Base-by-base conservation (phyloP, 2,113 vertebrate genomes). In the Saimiri boliviensis region DNA sequence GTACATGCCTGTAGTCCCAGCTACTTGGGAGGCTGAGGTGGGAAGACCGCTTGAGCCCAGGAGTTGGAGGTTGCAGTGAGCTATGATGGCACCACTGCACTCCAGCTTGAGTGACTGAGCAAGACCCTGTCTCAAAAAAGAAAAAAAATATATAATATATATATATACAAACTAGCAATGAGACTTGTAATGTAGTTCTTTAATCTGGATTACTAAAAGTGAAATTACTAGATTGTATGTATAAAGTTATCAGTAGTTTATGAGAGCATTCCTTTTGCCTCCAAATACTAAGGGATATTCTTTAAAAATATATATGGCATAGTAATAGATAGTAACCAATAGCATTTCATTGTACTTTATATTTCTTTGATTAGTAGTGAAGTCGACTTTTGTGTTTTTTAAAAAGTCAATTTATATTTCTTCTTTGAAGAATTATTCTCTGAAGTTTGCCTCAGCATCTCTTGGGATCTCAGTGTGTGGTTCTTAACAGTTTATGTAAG, bases 401-500 rank as follows among this genome's bases (percentile, higher is more conserved):
- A 8, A 76, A 87, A 94, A 60, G 27, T 30, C 35, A 60, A 14
- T 83, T 84, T 92, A 2, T 88, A 23, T 92, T 94, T 85, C 8
- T 82, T 82, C 30, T 90, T 80, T 68, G 37, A 96, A 80, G 81
- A 93, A 56, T 68, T 93, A 23, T 88, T 96, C 56, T 87, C 80
- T 94, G 47, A 94, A 87, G 20, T 94, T 95, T 96, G 20, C 66
- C 71, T 49, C 40, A 66, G 25, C 74, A 84, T 95, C 37, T 93
- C 0, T 73, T 76, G 83, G 86, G 35, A 74, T 94, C 86, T 91
- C 70, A 87, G 40, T 81, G 73, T 81, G 73, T 73, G 94, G 68
- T 97, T 95, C 71, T 80, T 91, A 87, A 17, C 4, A 60, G 11
- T 95, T 88, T 93, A 84, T 91, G 12, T 83, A 87, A 90, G 23